Evolutionary conservation across 2,797 vertebrate species (phyloP).

Genomic region (Hippocampus kuda): DNA sequence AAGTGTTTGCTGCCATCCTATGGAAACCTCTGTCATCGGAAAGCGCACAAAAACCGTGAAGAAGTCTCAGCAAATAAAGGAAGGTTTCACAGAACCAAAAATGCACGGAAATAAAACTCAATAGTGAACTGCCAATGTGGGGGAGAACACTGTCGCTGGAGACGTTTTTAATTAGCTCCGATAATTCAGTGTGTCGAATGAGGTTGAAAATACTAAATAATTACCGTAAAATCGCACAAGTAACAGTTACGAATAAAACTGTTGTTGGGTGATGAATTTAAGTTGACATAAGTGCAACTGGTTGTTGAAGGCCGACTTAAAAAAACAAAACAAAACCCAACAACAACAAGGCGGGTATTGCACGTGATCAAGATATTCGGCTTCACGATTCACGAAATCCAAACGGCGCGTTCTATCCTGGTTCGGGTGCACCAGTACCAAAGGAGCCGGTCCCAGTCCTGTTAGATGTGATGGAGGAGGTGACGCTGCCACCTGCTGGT

Average conservation of each 20-base stretch:
- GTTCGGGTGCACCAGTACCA: constrained; percentile 1
- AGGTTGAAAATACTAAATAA: neutral
- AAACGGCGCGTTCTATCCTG: neutral
- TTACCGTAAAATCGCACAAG: neutral
- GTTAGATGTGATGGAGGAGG: constrained; percentile 29
- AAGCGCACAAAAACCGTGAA: neutral
- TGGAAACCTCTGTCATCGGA: neutral
- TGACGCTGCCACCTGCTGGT: constrained; percentile 16
- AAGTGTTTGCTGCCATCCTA: too few relatives aligned
- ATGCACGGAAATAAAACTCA: too few relatives aligned
- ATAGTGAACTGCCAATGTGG: neutral
- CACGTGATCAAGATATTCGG: neutral
- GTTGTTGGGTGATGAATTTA: neutral
- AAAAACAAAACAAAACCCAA: neutral
- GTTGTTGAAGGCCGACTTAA: neutral
- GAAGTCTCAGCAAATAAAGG: neutral
- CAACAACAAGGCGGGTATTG: neutral
- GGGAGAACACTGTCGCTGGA: neutral
- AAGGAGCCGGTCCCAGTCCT: constrained; percentile 11
- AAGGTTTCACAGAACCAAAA: neutral
- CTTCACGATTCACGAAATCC: too few relatives aligned
- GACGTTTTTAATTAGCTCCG: neutral
- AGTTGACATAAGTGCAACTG: neutral
- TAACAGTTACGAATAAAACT: neutral
- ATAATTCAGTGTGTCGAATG: neutral